Base-by-base conservation (phyloP, 2,113 vertebrate genomes). In the Drymodes brunneopygia region DNA sequence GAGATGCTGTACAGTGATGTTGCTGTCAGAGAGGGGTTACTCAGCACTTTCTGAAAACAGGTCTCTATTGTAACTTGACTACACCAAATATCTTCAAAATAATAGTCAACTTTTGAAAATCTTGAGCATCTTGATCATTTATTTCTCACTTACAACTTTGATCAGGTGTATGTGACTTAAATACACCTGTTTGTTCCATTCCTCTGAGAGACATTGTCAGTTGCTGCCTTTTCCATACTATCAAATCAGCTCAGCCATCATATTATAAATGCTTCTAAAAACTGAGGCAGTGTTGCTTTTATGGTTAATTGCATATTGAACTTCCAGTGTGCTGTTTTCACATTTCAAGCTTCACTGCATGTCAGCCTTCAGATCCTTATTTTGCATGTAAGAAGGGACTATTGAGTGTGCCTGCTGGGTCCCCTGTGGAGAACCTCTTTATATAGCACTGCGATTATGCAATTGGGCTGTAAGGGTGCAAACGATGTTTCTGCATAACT, bases 291-390 rank as follows among this genome's bases (percentile, higher is more conserved):
- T 50, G 56, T 83, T 96, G 64, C 60, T 92, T 95, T 96, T 96
- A 94, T 69, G 82, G 61, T 87, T 94, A 97, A 93, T 96, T 96
- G 92, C 64, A 86, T 94, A 92, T 92, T 95, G 92, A 96, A 95
- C 84, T 96, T 96, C 81, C 81, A 4, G 2, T 84, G 56, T 86
- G 58, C 57, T 74, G 33, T 91, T 92, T 94, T 95, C 95, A 77
- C 31, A 79, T 97, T 97, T 97, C 92, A 96, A 84, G 85, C 80
- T 94, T 96, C 74, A 6, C 61, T 96, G 93, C 72, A 27, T 85
- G 79, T 78, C 71, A 58, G 57, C 65, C 44, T 97, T 97, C 92
- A 92, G 60, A 91, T 81, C 69, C 82, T 93, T 94, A 88, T 85
- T 95, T 97, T 95, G 90, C 67, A 86, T 62, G 81, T 92, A 42